Percentiles rank a stretch among this genome's conserved stretches.
Conservation (phyloP, 1,140 invertebrate genomes). For the Archegozetes longisetosus region DNA sequence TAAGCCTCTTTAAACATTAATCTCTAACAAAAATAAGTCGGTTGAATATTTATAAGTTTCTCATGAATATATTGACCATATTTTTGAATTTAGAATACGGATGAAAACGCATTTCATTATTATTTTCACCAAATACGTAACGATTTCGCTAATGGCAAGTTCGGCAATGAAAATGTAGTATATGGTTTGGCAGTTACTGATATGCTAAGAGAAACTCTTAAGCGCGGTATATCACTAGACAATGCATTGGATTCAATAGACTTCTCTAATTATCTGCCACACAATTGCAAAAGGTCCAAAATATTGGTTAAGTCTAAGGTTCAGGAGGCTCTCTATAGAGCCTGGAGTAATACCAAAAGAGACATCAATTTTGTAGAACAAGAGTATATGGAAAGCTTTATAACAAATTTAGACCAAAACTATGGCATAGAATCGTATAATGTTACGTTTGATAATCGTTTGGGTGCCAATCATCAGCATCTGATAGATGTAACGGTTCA, state of each 20-base stretch:
- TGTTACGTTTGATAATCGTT: not conserved
- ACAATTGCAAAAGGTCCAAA: not conserved
- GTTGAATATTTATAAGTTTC: too few species aligned
- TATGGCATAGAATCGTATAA: not conserved
- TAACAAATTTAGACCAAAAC: not conserved
- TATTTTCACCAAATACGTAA: slow-evolving; percentile 63
- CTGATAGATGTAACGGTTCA: not conserved
- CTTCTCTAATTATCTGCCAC: not conserved
- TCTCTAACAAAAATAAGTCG: too few species aligned
- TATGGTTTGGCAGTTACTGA: slow-evolving; percentile 64
- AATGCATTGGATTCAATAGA: not conserved
- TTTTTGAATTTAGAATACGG: too few species aligned
- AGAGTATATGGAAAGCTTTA: not conserved
- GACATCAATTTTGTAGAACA: not conserved
- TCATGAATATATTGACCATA: too few species aligned
- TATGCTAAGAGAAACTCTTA: slow-evolving; percentile 43
- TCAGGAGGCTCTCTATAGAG: not conserved
- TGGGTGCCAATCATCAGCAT: not conserved
- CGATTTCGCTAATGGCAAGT: slow-evolving; percentile 58
- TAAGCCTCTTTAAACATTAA: too few species aligned
- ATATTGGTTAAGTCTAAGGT: not conserved
- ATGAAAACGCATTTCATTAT: slow-evolving; percentile 58
- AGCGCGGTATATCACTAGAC: not conserved
- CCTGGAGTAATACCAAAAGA: too few species aligned
- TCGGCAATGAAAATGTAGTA: slow-evolving; percentile 54